Evolutionary conservation across 2,888 invertebrate genomes (phyloP).

Genomic region (Habroteleia sp.): DNA sequence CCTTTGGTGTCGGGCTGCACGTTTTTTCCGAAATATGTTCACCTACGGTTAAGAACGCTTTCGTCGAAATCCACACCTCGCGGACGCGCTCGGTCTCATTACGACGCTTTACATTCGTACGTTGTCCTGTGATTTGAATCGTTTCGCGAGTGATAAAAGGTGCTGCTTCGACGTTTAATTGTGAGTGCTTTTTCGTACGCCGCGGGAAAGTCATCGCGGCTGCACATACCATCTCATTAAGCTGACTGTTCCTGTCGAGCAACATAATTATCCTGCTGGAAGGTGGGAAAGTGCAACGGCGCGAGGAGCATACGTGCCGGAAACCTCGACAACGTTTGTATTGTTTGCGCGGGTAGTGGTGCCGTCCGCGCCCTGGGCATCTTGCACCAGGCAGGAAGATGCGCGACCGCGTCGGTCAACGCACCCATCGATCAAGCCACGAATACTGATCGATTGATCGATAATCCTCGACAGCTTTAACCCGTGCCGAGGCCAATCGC

Average conservation of each 20-base stretch:
- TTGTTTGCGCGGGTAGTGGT: conserved; percentile 38
- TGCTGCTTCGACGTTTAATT: conserved; percentile 6
- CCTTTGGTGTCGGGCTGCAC: conserved; percentile 67
- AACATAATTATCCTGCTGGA: conserved; percentile 28
- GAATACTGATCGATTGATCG: conserved; percentile 2
- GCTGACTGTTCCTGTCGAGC: conserved; percentile 10
- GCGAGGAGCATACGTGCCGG: conserved; percentile 43
- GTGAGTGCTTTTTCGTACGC: conserved; percentile 23
- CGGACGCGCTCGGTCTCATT: conserved; percentile 15
- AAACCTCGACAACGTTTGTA: conserved; percentile 20
- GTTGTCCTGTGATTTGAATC: conserved; percentile 17
- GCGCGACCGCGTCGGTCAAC: conserved; percentile 75
- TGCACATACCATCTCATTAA: conserved; percentile 19
- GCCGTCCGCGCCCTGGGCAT: conserved; percentile 34
- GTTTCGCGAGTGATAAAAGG: conserved; percentile 25
- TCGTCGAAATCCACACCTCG: conserved; percentile 7
- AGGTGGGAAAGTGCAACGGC: conserved; percentile 56
- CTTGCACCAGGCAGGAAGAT: conserved; percentile 57
- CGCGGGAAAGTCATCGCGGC: conserved; percentile 8
- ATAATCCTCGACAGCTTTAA: conserved; percentile 65
- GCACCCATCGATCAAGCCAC: conserved; percentile 67
- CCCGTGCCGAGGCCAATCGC: background rate
- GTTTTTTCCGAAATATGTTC: conserved; percentile 64
- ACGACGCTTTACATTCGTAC: conserved; percentile 7
- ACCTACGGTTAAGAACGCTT: conserved; percentile 24